These are phyloP conservation scores for Bombycilla garrulus DNA, from an alignment of 2,113 vertebrate species.

Conservation along the genomic window DNA sequence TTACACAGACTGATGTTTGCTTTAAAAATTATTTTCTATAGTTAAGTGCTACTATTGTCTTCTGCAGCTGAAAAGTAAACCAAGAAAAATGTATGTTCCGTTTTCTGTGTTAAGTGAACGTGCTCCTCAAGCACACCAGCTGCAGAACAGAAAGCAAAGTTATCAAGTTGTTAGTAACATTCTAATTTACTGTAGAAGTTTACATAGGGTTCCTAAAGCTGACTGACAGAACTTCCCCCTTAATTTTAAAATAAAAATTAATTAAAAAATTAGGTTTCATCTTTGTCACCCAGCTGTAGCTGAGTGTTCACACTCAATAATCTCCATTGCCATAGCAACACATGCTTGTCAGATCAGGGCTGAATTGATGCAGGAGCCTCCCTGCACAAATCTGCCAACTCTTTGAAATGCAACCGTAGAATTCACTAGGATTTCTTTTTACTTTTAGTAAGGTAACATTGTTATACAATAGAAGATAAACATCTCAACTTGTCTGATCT, in stretches of 20 bases:
- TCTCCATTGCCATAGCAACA: conserved; percentile 49
- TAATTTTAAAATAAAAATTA: background rate
- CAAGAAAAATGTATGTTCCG: background rate
- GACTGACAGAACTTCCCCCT: background rate
- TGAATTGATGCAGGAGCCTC: background rate
- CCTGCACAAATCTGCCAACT: background rate
- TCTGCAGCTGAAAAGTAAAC: background rate
- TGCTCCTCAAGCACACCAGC: background rate
- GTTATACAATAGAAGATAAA: background rate
- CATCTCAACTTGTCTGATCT: background rate
- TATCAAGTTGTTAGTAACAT: background rate
- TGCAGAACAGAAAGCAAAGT: background rate
- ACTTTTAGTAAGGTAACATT: background rate
- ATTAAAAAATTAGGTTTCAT: background rate
- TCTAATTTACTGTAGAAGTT: background rate
- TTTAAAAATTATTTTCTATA: background rate
- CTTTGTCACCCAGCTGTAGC: background rate
- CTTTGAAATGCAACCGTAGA: background rate
- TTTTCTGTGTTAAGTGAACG: background rate
- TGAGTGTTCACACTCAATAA: background rate
- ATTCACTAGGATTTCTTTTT: background rate
- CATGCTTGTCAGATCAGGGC: background rate
- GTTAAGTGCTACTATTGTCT: background rate
- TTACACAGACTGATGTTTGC: background rate
- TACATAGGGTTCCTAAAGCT: background rate